Base-by-base conservation (phyloP, 2,888 invertebrate genomes). In the Hypomecis punctinalis region DNA sequence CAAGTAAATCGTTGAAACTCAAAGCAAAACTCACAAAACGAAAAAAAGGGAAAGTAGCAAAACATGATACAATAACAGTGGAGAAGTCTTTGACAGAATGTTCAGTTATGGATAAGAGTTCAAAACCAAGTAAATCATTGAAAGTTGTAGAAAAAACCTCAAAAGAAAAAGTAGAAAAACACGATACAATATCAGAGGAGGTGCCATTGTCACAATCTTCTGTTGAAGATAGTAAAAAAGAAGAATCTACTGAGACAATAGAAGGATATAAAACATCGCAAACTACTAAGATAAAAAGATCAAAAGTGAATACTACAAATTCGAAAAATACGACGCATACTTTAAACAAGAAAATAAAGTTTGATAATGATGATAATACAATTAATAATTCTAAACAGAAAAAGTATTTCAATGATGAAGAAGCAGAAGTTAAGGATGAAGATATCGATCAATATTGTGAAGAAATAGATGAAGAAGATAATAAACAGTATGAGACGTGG, bases 371-470 rank as follows among this genome's bases (percentile, higher is more conserved):
- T 46, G 70, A 73, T 42, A 60, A 42, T 37, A 62, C 67, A 67
- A 33, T 43, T 42, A 63, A 66, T 47, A 65, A 65, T 39, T 39
- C 55, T 54, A 60, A 63, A 61, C 65, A 65, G 7, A 75, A 67
- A 64, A 68, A 72, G 45, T 66, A 71, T 57, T 43, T 76, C 54
- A 80, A 81, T 65, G 78, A 79, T 49, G 83, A 83, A 37, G 90
- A 91, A 71, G 83, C 82, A 55, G 78, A 82, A 63, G 74, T 90
- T 0, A 87, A 81, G 69, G 91, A 93, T 64, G 91, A 90, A 76
- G 93, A 93, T 65, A 93, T 93, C 53, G 91, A 93, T 71, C 81
- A 82, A 58, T 93, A 89, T 77, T 91, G 91, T 76, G 88, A 91
- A 67, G 91, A 89, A 68, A 62, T 93, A 68, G 79, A 81, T 40